phyloP scores from a whole-genome alignment of 2,888 invertebrate genomes.

The Drosophila affinis region DNA sequence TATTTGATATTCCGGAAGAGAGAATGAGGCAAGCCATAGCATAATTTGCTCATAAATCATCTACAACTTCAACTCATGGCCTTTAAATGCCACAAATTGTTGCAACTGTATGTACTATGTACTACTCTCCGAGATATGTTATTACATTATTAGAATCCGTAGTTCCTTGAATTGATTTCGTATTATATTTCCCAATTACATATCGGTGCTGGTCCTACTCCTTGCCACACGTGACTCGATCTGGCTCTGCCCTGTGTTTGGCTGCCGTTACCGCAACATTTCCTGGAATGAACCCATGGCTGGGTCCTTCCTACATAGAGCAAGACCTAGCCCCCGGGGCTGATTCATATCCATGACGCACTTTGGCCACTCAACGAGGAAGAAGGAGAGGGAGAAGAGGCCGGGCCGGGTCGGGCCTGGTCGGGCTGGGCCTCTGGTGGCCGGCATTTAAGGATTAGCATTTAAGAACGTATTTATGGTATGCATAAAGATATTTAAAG shows the following conservation, averaged over 20 bases:
- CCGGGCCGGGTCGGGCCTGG: neutral
- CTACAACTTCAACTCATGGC: no score
- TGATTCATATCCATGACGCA: constrained; percentile 56
- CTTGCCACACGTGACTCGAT: constrained; percentile 23
- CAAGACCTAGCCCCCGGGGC: neutral
- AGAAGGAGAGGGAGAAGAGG: neutral
- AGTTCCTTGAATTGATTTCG: no score
- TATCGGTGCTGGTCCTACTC: neutral
- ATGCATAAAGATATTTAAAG: constrained; percentile 68
- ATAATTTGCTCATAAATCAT: no score
- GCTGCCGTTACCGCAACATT: constrained; percentile 61
- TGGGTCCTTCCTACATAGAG: neutral
- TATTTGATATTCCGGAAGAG: no score
- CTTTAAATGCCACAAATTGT: no score
- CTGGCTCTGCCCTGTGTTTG: neutral
- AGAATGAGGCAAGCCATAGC: no score
- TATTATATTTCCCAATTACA: no score
- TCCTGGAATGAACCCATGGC: constrained; percentile 18
- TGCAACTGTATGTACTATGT: no score
- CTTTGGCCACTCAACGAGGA: constrained; percentile 4
- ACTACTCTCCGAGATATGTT: no score
- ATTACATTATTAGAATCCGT: no score
- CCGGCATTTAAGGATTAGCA: constrained; percentile 63
- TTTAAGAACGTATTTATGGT: constrained; percentile 64
- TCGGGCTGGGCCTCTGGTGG: constrained; percentile 3